Base-by-base conservation (phyloP, 2,113 vertebrate genomes). In the Coturnix japonica region DNA sequence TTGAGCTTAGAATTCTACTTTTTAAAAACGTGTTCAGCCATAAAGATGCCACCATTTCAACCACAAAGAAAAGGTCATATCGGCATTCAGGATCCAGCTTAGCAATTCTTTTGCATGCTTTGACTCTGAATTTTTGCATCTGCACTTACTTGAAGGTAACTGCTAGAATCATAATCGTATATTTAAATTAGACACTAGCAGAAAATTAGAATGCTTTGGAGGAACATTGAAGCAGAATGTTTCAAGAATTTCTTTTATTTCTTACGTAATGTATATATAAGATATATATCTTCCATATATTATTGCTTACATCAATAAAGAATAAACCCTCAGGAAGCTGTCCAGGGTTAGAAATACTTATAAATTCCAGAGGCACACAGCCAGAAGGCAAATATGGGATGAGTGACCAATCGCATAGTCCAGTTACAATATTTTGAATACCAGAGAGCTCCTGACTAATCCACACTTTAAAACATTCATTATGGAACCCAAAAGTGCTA, bases 41-140 rank as follows among this genome's bases (percentile, higher is more conserved):
- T 95, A 39, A 95, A 92, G 81, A 96, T 93, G 81, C 91, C 92
- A 95, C 95, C 59, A 92, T 95, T 95, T 92, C 33, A 93, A 59
- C 83, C 89, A 88, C 90, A 89, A 95, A 75, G 86, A 53, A 96
- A 95, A 95, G 90, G 93, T 95, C 88, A 95, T 59, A 90, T 79
- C 6, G 37, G 74, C 81, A 92, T 94, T 90, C 86, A 90, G 59
- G 89, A 94, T 90, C 86, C 70, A 95, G 75, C 54, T 90, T 94
- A 88, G 86, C 78, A 92, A 87, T 84, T 61, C 84, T 94, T 95
- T 70, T 95, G 90, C 96, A 95, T 95, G 96, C 91, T 85, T 87
- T 82, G 92, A 95, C 95, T 95, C 82, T 77, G 77, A 95, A 93
- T 96, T 67, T 80, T 89, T 90, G 66, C 86, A 95, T 95, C 86